Percentiles rank a stretch among this genome's conserved stretches.
phyloP scores from a whole-genome alignment of 2,113 vertebrate genomes.

The Xenotilapia flavipinnis region DNA sequence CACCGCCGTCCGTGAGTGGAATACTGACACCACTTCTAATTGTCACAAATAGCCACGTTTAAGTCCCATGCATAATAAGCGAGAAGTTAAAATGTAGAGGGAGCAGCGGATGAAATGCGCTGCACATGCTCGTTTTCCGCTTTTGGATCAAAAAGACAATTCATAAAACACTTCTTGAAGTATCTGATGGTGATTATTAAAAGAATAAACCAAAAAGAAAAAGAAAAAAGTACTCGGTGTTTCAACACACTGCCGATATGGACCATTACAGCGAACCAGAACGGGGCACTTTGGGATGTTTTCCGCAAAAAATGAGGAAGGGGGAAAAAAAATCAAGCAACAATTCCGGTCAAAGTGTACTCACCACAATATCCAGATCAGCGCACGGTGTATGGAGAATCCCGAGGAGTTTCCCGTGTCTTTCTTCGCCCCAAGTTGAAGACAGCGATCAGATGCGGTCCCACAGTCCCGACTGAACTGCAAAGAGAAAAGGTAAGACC shows the following conservation, averaged over 20 bases:
- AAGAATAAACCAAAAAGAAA: not conserved
- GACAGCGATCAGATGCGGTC: slow-evolving; percentile 47
- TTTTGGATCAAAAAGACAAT: not conserved
- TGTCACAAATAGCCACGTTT: slow-evolving; percentile 34
- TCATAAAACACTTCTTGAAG: not conserved
- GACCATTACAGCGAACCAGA: not conserved
- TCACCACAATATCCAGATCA: slow-evolving; percentile 48
- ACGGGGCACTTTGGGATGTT: not conserved
- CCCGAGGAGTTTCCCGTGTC: slow-evolving; percentile 65
- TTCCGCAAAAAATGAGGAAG: not conserved
- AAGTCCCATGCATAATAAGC: slow-evolving; percentile 16
- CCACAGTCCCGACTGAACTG: slow-evolving; percentile 60
- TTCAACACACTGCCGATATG: not conserved
- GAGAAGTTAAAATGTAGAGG: slow-evolving; percentile 2
- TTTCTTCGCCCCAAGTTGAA: slow-evolving; percentile 69
- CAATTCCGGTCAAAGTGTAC: slow-evolving; percentile 2
- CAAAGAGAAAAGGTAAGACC: slow-evolving; percentile 11
- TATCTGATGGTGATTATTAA: not conserved
- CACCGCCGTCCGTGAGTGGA: slow-evolving; percentile 12
- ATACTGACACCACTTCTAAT: slow-evolving; percentile 23
- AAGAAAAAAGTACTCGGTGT: not conserved
- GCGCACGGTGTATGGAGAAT: slow-evolving; percentile 65
- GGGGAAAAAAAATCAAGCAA: not conserved
- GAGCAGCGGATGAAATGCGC: not conserved
- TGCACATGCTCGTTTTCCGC: not conserved